phyloP scores from a whole-genome alignment of 2,797 vertebrate genomes.

The Borostomias antarcticus region DNA sequence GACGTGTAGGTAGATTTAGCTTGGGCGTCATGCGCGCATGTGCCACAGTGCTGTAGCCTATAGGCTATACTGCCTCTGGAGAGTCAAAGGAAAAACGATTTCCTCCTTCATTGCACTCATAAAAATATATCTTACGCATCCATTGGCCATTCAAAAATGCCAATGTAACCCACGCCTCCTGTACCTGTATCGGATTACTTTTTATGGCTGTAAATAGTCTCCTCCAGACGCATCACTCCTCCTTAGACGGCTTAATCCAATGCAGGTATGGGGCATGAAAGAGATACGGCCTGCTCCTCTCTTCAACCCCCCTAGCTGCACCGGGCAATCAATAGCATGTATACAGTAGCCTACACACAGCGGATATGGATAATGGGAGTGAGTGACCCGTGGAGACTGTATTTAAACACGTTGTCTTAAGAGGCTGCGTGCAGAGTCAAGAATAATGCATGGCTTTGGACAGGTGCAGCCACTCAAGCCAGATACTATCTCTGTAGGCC shows the following conservation, averaged over 20 bases:
- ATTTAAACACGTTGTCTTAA: no score
- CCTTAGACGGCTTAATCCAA: slow-evolving; percentile 64
- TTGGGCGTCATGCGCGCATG: not conserved
- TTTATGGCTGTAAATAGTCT: slow-evolving; percentile 66
- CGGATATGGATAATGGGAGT: slow-evolving; percentile 44
- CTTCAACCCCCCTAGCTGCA: slow-evolving; percentile 47
- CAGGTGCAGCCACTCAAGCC: no score
- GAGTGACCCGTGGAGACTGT: slow-evolving; percentile 26
- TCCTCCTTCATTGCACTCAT: not conserved
- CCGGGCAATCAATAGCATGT: slow-evolving; percentile 60
- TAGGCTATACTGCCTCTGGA: not conserved
- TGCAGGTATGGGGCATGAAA: slow-evolving; percentile 55
- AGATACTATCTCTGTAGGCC: no score
- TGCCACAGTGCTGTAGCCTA: not conserved
- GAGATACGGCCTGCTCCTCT: slow-evolving; percentile 48
- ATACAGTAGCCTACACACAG: slow-evolving; percentile 48
- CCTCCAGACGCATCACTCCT: slow-evolving; percentile 68
- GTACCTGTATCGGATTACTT: slow-evolving; percentile 51
- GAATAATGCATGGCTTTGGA: no score
- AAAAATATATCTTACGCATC: not conserved
- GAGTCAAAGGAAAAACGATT: not conserved
- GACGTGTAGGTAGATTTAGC: no score
- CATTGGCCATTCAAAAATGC: not conserved
- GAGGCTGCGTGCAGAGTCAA: no score
- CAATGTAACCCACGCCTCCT: not conserved